A percentile compares a stretch with the other conserved stretches of the same genome.
These are phyloP conservation scores for Elephas maximus DNA, from an alignment of 2,113 vertebrate species.

Conservation along the genomic window DNA sequence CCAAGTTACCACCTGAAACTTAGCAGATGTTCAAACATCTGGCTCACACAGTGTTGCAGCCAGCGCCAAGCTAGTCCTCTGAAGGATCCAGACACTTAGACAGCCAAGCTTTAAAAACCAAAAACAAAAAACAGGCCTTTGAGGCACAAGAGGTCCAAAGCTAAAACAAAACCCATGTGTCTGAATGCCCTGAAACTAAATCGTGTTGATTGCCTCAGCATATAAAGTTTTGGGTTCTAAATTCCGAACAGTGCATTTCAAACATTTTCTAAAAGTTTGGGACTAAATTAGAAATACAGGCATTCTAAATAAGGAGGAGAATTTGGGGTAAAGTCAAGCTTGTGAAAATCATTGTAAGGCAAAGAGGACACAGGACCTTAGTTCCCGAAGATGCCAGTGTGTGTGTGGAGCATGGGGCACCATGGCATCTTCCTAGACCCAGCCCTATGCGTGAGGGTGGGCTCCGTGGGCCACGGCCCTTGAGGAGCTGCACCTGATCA, in stretches of 20 bases:
- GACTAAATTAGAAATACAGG: background rate
- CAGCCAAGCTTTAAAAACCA: background rate
- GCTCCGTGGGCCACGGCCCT: background rate
- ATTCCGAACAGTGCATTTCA: constrained; percentile 52
- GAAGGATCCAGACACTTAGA: constrained; percentile 3
- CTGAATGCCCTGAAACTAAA: background rate
- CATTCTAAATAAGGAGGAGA: background rate
- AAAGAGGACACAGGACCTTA: background rate
- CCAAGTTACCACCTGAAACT: background rate
- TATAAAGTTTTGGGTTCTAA: background rate
- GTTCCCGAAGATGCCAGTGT: background rate
- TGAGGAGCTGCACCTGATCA: background rate
- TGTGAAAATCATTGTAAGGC: background rate
- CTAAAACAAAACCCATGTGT: background rate
- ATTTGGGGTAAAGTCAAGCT: background rate
- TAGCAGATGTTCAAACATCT: constrained; percentile 48
- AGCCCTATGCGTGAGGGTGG: background rate
- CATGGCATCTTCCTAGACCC: background rate
- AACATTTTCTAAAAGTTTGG: background rate
- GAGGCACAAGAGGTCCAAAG: constrained; percentile 30
- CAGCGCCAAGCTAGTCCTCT: background rate
- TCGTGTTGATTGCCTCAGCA: background rate
- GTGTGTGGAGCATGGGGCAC: background rate
- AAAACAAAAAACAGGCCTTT: background rate
- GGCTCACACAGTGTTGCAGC: constrained; percentile 53